These are phyloP conservation scores for Drosophila kanekoi DNA, from an alignment of 2,888 invertebrate genomes.

Conservation along the genomic window DNA sequence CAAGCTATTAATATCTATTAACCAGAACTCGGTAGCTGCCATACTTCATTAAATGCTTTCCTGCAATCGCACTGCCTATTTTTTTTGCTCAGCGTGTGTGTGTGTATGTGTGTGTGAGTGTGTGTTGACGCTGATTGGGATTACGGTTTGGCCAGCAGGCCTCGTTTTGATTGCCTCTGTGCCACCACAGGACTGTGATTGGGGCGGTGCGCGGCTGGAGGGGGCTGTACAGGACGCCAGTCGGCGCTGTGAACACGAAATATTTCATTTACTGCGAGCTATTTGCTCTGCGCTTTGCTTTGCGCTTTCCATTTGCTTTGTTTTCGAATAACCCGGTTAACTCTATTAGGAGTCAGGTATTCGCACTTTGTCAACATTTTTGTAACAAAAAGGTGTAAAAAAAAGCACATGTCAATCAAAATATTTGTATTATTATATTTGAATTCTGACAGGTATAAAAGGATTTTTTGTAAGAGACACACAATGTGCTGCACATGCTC, in stretches of 20 bases:
- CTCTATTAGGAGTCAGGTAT: constrained; percentile 16
- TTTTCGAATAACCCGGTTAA: constrained; percentile 44
- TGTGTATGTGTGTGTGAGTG: constrained; percentile 26
- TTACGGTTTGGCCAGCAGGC: constrained; percentile 72
- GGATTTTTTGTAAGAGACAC: no score
- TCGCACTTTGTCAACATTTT: constrained; percentile 19
- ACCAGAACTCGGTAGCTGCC: constrained; percentile 59
- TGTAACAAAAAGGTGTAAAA: constrained; percentile 11
- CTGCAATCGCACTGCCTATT: constrained; percentile 51
- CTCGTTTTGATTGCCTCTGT: constrained; percentile 75
- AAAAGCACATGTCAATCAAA: no score
- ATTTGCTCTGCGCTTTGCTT: constrained; percentile 65
- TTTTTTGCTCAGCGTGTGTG: constrained; percentile 10
- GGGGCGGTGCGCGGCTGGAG: no score
- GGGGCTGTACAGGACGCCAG: background rate
- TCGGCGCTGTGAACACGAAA: constrained; percentile 56
- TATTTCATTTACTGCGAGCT: constrained; percentile 78
- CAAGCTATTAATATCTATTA: constrained; percentile 57
- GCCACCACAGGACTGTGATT: constrained; percentile 33
- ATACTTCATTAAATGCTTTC: constrained; percentile 75
- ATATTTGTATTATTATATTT: no score
- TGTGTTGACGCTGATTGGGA: constrained; percentile 77
- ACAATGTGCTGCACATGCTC: no score
- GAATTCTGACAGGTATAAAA: no score
- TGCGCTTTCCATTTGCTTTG: constrained; percentile 39